A percentile compares a stretch with the other conserved stretches of the same genome.
Evolutionary conservation across 2,888 invertebrate genomes (phyloP).

Genomic region (Ectemnius continuus): DNA sequence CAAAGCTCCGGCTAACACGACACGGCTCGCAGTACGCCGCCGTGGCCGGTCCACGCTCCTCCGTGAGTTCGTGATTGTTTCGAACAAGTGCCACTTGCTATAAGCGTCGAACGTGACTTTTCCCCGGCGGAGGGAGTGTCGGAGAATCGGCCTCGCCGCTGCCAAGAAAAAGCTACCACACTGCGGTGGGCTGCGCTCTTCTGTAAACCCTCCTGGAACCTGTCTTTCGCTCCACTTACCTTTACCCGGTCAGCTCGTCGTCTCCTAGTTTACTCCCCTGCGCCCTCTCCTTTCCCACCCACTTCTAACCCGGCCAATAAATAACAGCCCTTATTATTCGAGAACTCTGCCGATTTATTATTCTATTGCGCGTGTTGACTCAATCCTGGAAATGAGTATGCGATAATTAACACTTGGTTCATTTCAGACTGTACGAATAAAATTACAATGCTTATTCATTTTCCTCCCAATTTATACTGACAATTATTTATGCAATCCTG

Average conservation of each 20-base stretch:
- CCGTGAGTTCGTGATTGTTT: conserved; percentile 55
- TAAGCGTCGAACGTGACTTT: conserved; percentile 63
- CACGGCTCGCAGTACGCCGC: background rate
- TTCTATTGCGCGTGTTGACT: no score
- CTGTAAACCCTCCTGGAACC: conserved; percentile 27
- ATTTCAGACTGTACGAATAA: no score
- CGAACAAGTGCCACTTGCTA: conserved; percentile 55
- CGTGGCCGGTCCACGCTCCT: conserved; percentile 9
- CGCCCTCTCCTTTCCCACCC: background rate
- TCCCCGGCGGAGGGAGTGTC: conserved; percentile 30
- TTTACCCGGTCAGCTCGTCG: conserved; percentile 3
- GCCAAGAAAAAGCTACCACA: conserved; percentile 26
- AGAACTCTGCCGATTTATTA: no score
- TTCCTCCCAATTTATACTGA: no score
- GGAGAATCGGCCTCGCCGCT: conserved; percentile 24
- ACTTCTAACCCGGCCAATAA: background rate
- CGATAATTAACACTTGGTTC: no score
- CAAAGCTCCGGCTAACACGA: background rate
- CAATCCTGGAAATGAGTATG: no score
- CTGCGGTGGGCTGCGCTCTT: conserved; percentile 23
- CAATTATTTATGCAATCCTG: no score
- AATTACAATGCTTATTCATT: no score
- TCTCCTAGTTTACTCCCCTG: conserved; percentile 27
- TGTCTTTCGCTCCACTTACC: conserved; percentile 41
- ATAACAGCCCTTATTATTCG: no score